phyloP scores from a whole-genome alignment of 1,140 invertebrate genomes.

The Pachypeltis micranthus region DNA sequence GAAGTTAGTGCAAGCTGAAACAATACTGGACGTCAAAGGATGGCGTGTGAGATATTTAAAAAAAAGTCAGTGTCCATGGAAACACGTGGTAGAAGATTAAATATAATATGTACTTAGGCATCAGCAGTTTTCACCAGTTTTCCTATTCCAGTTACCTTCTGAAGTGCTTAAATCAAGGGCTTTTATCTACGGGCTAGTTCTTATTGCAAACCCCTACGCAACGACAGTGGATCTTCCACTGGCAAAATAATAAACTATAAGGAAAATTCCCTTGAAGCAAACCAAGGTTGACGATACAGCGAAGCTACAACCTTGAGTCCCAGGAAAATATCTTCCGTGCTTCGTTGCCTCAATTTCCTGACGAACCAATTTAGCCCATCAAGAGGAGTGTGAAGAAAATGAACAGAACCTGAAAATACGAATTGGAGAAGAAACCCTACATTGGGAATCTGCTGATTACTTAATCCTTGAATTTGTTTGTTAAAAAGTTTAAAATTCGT shows the following conservation, averaged over 20 bases:
- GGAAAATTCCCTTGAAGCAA: slow-evolving; percentile 8
- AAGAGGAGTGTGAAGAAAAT: not conserved
- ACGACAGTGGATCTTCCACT: not conserved
- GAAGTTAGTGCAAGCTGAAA: slow-evolving; percentile 2
- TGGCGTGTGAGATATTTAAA: slow-evolving; percentile 24
- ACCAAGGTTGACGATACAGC: slow-evolving; percentile 2
- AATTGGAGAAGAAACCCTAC: not conserved
- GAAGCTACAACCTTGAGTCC: not conserved
- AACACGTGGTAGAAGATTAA: slow-evolving; percentile 11
- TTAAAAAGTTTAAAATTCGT: slow-evolving; percentile 4
- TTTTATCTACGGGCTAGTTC: slow-evolving; percentile 10
- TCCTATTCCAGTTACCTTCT: slow-evolving; percentile 9
- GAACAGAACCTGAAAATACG: not conserved
- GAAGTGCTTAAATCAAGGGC: not conserved
- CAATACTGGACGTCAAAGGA: slow-evolving; percentile 21
- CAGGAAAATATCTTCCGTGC: not conserved
- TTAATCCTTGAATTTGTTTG: slow-evolving; percentile 1
- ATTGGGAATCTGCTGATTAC: no score
- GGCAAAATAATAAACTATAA: not conserved
- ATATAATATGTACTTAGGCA: slow-evolving; percentile 18
- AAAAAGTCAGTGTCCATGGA: slow-evolving; percentile 18
- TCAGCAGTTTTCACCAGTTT: slow-evolving; percentile 18
- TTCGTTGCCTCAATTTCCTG: not conserved
- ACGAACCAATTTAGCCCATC: not conserved
- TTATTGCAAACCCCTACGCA: not conserved